These are phyloP conservation scores for Papilio gigon DNA, from an alignment of 2,888 invertebrate genomes.

Conservation along the genomic window DNA sequence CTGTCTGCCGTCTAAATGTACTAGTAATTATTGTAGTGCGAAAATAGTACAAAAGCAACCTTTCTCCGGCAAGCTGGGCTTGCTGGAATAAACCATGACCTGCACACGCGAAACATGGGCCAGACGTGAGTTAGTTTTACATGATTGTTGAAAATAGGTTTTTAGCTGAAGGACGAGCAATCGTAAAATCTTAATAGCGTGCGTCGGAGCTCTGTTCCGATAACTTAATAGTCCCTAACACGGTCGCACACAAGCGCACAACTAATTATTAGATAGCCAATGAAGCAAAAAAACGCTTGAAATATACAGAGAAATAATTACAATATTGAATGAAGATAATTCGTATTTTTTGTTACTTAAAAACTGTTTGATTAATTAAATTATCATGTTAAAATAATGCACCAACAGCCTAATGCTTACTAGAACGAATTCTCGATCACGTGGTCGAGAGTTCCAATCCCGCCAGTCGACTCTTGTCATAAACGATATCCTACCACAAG, in stretches of 20 bases:
- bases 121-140: neutral
- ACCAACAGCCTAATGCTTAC: too few species aligned
- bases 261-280: slow-evolving; percentile 2
- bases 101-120: too few species aligned
- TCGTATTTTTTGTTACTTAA: neutral
- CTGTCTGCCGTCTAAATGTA: too few species aligned
- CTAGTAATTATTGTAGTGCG: too few species aligned
- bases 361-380: neutral
- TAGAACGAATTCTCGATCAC: too few species aligned
- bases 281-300: slow-evolving; percentile 1
- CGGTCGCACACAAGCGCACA: slow-evolving; percentile 15
- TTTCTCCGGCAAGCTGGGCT: too few species aligned
- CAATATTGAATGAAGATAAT: neutral
- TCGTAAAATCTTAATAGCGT: slow-evolving; percentile 13
- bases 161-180: neutral
- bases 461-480: too few species aligned
- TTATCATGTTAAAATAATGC: too few species aligned
- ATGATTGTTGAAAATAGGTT: neutral
- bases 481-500: too few species aligned
- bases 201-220: neutral
- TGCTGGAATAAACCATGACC: too few species aligned
- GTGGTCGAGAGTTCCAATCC: too few species aligned
- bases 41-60: too few species aligned
- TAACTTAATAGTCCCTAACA: slow-evolving; percentile 14
- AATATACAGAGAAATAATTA: neutral